Base-by-base conservation (phyloP, 2,888 invertebrate genomes). In the Tanypteryx hageni region DNA sequence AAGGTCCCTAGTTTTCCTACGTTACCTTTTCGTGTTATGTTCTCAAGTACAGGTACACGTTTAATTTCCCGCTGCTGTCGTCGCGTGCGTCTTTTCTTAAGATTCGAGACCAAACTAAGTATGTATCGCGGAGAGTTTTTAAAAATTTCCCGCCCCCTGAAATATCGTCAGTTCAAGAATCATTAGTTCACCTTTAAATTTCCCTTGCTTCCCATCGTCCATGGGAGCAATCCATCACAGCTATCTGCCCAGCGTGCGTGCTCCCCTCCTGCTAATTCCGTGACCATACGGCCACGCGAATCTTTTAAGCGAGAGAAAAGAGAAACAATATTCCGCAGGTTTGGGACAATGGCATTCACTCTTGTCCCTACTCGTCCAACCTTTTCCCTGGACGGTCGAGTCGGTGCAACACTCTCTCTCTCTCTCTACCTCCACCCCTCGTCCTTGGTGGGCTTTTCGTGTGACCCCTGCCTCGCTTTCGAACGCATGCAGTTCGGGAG, bases 301-400 rank as follows among this genome's bases (percentile, higher is more conserved):
- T 76, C 22, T 27, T 27, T 3, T 13, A 44, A 11, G 13, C 76
- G 76, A 64, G 64, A 14, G 64, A 68, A 64, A n/a, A 68, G 68
- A 76, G 76, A 76, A 76, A 76, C 76, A 76, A 76, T 76, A 76
- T 76, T 76, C 76, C 76, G 22, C 27, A 76, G 76, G 10, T 27
- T 22, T 13, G 27, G 22, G 76, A 76, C 76, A 76, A 76, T 22
- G 76, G 18, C 27, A 27, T 76, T 76, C 76, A 22, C 22, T 27
- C 76, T 76, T 76, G 76, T 68, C 68, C n/a, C 22, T 22, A 68
- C n/a, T 68, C 22, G n/a, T 76, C 76, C 27, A 27, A 22, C 27
- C 76, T 76, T 22, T 76, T 76, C 13, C 76, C 76, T 68, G n/a
- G 9, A 16, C 64, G n/a, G 61, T 64, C 68, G 22, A 44, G 7